Base-by-base conservation (phyloP, 2,888 invertebrate genomes). In the Coenonympha glycerion region DNA sequence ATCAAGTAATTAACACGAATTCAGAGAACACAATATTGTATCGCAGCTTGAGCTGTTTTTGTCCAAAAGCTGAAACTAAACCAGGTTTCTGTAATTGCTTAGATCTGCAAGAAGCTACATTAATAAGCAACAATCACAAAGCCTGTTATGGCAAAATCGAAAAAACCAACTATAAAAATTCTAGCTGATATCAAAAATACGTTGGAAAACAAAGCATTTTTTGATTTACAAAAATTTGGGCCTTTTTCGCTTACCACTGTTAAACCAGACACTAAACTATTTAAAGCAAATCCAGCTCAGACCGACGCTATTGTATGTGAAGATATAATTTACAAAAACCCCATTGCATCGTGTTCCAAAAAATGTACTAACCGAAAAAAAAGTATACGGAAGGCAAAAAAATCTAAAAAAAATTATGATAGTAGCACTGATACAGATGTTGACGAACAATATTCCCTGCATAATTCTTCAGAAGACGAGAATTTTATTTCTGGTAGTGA, bases 401-500 rank as follows among this genome's bases (percentile, higher is more conserved):
- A 18, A 16, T 3, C 3, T 16, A 16, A 16, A 16, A 16, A 9
- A 34, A 21, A 21, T 21, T 18, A 16, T 13, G 34, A 34, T 16
- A 13, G 16, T 34, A 15, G 15, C 34, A 34, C 34, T 16, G 15
- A 15, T 15, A 34, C 16, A 34, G 16, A 34, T 5, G 18, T 15
- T 34, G 34, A 34, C 6, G 34, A 34, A 34, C 11, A 34, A 15
- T 34, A 34, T 34, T 34, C 34, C 15, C 16, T 34, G 11, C 11
- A 15, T 11, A 16, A 34, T 15, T 16, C 34, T 16, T 34, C 34
- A 34, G 34, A 34, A 2, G 34, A 34, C 15, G 34, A 34, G 8
- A 11, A 11, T 48, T 54, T 47, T 47, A 30, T 11, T 52, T 33
- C 46, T n/a, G n/a, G n/a, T n/a, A n/a, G n/a, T n/a, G n/a, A n/a